phyloP scores from a whole-genome alignment of 2,888 invertebrate species.

The Smittia aterrima region DNA sequence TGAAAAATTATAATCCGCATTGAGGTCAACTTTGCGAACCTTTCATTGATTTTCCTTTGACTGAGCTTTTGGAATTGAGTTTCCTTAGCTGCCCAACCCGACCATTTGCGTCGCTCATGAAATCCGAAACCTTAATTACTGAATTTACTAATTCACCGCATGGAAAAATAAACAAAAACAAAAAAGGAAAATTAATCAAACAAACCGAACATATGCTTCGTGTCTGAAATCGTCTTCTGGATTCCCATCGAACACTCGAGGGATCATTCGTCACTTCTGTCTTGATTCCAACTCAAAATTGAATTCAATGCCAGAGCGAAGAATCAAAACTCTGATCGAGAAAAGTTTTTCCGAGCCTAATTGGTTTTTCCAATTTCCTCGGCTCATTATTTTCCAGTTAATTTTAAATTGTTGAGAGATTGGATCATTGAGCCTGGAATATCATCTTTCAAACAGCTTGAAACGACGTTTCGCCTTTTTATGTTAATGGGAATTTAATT shows the following conservation, averaged over 20 bases:
- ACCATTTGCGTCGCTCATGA: too few relatives aligned
- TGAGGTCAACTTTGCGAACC: neutral
- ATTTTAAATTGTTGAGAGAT: slow-evolving; percentile 3
- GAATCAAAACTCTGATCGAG: neutral
- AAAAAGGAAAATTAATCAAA: neutral
- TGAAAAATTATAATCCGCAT: neutral
- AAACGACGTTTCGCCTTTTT: neutral
- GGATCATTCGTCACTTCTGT: neutral
- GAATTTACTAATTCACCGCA: slow-evolving; percentile 3
- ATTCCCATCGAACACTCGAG: neutral
- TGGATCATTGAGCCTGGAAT: neutral
- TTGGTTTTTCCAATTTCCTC: neutral
- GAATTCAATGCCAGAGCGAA: too few relatives aligned
- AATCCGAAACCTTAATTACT: neutral
- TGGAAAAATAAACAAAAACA: slow-evolving; percentile 15
- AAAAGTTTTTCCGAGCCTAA: neutral
- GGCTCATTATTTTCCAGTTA: neutral
- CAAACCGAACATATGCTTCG: slow-evolving; percentile 26
- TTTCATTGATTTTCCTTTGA: neutral
- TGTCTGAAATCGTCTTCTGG: slow-evolving; percentile 11
- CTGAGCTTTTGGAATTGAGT: neutral
- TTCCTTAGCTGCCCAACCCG: neutral
- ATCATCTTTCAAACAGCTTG: slow-evolving; percentile 2
- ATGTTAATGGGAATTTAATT: slow-evolving; percentile 41
- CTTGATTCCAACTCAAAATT: neutral